Percentiles rank a stretch among this genome's conserved stretches.
Conservation (phyloP, 1,140 invertebrate species). For the Maconellicoccus hirsutus region DNA sequence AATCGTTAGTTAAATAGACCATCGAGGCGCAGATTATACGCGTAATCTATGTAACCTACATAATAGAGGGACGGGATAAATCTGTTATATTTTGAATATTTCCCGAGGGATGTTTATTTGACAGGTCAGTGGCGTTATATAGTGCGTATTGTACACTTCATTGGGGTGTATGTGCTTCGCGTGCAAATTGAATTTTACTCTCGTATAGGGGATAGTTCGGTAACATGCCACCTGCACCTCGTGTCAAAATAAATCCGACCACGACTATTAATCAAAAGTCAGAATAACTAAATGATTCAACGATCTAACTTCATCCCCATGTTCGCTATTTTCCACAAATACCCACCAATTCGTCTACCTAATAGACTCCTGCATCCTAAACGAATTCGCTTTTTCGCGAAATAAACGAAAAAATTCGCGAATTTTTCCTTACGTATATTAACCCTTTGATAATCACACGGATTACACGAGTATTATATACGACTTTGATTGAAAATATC, state of each 20-base stretch:
- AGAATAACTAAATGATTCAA: slow-evolving; percentile 22
- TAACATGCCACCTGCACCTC: slow-evolving; percentile 19
- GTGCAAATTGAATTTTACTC: slow-evolving; percentile 21
- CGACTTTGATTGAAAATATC: background rate
- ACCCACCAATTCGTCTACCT: too few species aligned
- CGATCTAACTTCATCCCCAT: background rate
- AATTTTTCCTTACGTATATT: too few species aligned
- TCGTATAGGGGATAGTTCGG: slow-evolving; percentile 17
- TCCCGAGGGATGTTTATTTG: slow-evolving; percentile 19
- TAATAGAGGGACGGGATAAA: background rate
- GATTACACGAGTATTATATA: too few species aligned
- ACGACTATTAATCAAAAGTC: slow-evolving; percentile 20
- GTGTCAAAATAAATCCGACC: slow-evolving; percentile 21
- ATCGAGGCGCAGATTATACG: background rate
- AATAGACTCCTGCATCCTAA: too few species aligned
- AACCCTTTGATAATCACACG: too few species aligned
- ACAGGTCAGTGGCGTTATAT: slow-evolving; percentile 18
- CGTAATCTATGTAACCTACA: slow-evolving; percentile 3
- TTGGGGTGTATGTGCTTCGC: slow-evolving; percentile 16
- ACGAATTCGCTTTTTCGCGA: too few species aligned
- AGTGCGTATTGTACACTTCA: slow-evolving; percentile 22
- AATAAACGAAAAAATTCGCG: too few species aligned
- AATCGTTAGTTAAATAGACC: background rate
- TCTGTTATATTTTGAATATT: slow-evolving; percentile 18
- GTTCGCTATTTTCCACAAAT: too few species aligned